Evolutionary conservation across 2,888 invertebrate species (phyloP), one percentile per base, ranked within the genome.

Genomic region (Malacosoma neustria): DNA sequence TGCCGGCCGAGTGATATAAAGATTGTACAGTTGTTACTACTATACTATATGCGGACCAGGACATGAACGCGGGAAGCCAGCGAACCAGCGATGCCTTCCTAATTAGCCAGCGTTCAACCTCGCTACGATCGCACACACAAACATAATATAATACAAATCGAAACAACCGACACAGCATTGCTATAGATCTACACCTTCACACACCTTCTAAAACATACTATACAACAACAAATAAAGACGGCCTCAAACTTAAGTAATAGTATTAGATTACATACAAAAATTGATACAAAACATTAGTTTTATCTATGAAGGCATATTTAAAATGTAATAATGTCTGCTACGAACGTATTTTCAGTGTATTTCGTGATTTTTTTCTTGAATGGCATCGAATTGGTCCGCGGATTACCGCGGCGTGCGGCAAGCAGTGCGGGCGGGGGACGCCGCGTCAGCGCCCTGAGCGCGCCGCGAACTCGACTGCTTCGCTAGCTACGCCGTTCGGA

Each of bases 321-420:
- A 43, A 41, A 45, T 43, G 46, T 53, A 49, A 53, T 51, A 42
- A 51, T 42, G 39, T 45, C 45, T 40, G 46, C 45, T 53, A 48
- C 41, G 41, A 31, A 53, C 64, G 76, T 80, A 80, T 70, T 75
- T 74, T 72, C 75, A 80, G 69, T 72, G 72, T 63, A 72, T 75
- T 76, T 72, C 48, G 64, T 74, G 79, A 22, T 22, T 22, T n/a
- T n/a, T n/a, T 22, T 22, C 22, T 22, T 22, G 22, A 77, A 81
- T 76, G 73, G 70, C 66, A 71, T 65, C 54, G 61, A 70, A 70
- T 69, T 62, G 61, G 70, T 69, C 69, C 70, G 57, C 42, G 48
- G 40, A 46, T 45, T 30, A n/a, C n/a, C n/a, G 45, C 41, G 50
- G 48, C 40, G 45, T 30, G 49, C 40, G 48, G 39, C 37, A 47